These are phyloP conservation scores for Rousettus madagascariensis DNA, from an alignment of 2,797 vertebrate species.

Conservation along the genomic window DNA sequence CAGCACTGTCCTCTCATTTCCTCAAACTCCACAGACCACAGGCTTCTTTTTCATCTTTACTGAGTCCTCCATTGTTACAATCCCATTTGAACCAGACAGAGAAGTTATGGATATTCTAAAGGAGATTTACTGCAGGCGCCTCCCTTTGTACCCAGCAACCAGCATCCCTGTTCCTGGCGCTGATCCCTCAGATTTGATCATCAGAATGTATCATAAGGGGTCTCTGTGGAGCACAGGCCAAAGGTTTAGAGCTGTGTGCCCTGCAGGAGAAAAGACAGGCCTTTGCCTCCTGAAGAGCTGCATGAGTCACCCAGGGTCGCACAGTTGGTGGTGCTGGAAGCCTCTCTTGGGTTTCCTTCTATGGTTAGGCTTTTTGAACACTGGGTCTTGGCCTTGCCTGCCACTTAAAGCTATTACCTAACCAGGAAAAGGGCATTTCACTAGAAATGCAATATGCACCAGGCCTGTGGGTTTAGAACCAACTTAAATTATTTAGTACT, in stretches of 20 bases:
- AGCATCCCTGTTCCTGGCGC: too few relatives aligned
- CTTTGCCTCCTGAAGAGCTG: background rate
- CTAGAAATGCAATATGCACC: background rate
- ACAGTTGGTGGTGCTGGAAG: fast-evolving
- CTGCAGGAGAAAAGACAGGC: background rate
- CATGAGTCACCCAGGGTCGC: background rate
- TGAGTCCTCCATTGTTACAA: background rate
- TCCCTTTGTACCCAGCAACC: background rate
- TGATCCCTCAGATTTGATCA: background rate
- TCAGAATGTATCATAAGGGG: background rate
- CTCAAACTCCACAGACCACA: background rate
- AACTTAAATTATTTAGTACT: constrained; percentile 66
- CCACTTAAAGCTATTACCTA: background rate
- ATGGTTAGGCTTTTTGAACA: background rate
- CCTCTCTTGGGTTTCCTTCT: background rate
- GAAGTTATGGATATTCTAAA: background rate
- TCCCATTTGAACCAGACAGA: background rate
- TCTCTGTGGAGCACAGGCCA: background rate
- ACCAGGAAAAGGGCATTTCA: constrained; percentile 22
- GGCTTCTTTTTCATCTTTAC: background rate
- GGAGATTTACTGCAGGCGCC: background rate
- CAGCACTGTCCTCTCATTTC: background rate
- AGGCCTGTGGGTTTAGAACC: constrained; percentile 16
- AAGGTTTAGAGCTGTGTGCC: background rate
- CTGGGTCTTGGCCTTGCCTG: background rate